These are phyloP conservation scores for Silurus aristotelis DNA, from an alignment of 2,797 vertebrate genomes.

Conservation along the genomic window DNA sequence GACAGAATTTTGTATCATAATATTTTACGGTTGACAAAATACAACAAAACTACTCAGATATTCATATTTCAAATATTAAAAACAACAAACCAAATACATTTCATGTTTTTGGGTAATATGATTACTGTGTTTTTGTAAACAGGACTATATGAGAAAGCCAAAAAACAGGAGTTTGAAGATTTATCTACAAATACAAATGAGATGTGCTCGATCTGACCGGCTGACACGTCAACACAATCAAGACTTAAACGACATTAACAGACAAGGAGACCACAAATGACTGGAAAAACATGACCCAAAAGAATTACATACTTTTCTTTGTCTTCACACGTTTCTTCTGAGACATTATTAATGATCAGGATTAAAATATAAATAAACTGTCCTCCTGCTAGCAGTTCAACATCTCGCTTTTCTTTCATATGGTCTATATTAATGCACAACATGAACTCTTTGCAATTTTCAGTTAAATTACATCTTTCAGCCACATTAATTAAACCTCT, in stretches of 20 bases:
- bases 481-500: background rate
- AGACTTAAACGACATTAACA: background rate
- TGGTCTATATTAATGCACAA: background rate
- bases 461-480: background rate
- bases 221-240: background rate
- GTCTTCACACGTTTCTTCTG: background rate
- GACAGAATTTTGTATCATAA: background rate
- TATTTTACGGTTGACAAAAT: background rate
- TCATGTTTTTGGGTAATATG: background rate
- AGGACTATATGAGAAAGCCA: background rate
- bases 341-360: background rate
- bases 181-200: background rate
- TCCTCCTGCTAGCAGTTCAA: background rate
- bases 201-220: background rate
- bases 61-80: background rate
- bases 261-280: background rate
- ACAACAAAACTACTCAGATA: background rate
- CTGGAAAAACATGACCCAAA: background rate
- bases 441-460: background rate
- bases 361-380: background rate
- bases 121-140: background rate
- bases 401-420: background rate
- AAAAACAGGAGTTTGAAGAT: background rate
- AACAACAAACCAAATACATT: background rate
- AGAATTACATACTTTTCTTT: background rate